Conservation (phyloP, 2,888 invertebrate genomes). For the Athetis lepigone region DNA sequence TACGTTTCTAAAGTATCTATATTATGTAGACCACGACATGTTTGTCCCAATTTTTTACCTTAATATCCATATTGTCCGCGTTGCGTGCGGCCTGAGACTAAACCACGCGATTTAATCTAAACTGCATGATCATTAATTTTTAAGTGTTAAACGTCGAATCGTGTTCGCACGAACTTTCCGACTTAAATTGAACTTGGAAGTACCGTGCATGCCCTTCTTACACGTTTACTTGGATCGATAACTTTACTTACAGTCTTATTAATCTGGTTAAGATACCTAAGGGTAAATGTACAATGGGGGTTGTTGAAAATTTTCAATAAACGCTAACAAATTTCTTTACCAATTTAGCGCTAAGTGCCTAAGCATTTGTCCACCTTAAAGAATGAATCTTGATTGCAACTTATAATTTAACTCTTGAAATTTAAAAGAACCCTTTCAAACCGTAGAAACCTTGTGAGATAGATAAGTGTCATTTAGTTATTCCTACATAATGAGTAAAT, state of each 20-base stretch:
- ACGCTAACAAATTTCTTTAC: no score
- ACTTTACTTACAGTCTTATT: constrained; percentile 7
- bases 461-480: constrained; percentile 8
- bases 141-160: constrained; percentile 36
- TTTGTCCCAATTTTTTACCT: constrained; percentile 56
- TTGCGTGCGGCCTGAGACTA: constrained; percentile 49
- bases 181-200: constrained; percentile 29
- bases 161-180: constrained; percentile 27
- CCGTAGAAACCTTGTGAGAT: constrained; percentile 20
- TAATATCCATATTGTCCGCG: constrained; percentile 48
- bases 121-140: constrained; percentile 44
- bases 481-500: constrained; percentile 27
- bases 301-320: no score
- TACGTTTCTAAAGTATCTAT: constrained; percentile 16
- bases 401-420: no score
- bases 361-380: no score
- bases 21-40: constrained; percentile 50
- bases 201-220: constrained; percentile 21
- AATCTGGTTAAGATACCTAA: no score
- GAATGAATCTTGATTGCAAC: constrained; percentile 5
- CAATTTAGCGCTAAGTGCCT: no score
- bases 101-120: constrained; percentile 45
- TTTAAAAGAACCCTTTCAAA: not conserved
- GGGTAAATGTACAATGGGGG: no score
- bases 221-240: constrained; percentile 3